Conservation (phyloP, 30 jellyfish, hydroid and myxozoan genomes). For the Aurelia sp. region DNA sequence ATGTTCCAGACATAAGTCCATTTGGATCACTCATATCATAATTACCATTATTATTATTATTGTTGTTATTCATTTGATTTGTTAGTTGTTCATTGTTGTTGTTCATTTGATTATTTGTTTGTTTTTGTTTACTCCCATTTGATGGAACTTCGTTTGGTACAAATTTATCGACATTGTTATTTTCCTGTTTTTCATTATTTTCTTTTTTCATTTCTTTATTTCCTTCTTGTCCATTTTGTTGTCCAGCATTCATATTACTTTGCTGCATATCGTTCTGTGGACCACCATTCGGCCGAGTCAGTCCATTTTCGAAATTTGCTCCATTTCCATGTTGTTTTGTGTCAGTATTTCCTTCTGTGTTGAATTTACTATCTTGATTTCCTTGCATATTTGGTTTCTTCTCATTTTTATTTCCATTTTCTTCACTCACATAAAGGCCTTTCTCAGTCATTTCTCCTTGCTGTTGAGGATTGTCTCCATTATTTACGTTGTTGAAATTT, state of each 20-base stretch:
- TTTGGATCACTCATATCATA: no score
- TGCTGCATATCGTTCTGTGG: background rate
- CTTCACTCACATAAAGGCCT: slow-evolving; percentile 11
- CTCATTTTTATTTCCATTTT: background rate
- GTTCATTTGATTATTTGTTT: background rate
- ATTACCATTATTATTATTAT: background rate
- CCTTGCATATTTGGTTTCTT: background rate
- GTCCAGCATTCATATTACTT: background rate
- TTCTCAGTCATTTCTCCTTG: slow-evolving; percentile 19
- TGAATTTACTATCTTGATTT: background rate
- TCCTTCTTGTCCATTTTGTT: background rate
- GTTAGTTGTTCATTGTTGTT: background rate
- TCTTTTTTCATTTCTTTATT: background rate
- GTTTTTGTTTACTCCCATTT: background rate
- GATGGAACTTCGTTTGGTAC: slow-evolving; percentile 13
- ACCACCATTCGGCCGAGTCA: background rate
- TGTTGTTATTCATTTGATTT: background rate
- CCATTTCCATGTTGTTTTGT: background rate
- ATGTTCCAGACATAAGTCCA: slow-evolving; percentile 8
- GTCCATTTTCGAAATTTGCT: background rate
- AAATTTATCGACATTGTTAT: background rate
- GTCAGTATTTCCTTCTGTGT: background rate
- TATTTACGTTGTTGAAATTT: background rate
- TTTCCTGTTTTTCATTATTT: background rate
- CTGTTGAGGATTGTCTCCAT: background rate